Conservation (phyloP, 92 coral and sea anemone genomes). For the Phenganax marumi region DNA sequence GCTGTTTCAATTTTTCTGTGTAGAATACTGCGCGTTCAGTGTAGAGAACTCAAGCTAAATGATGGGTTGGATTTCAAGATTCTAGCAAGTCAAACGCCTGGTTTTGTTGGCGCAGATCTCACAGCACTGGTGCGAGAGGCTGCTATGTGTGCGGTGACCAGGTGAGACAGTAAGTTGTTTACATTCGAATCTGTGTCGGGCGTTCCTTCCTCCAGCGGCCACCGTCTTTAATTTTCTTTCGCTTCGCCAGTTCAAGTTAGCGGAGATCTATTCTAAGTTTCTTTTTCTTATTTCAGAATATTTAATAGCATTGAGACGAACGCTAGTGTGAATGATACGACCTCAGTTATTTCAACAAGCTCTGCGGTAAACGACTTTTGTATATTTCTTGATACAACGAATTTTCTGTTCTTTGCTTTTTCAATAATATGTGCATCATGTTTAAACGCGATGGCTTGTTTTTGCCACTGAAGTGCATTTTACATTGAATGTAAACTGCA, state of each 20-base stretch:
- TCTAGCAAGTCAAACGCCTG: conserved; percentile 83
- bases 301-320: conserved; percentile 14
- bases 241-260: not conserved
- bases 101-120: conserved; percentile 98
- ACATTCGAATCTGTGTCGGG: not conserved
- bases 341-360: not conserved
- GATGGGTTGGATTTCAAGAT: conserved; percentile 67
- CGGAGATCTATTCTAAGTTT: not conserved
- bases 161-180: conserved; percentile 49
- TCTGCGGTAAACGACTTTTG: not conserved
- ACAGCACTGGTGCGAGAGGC: conserved; percentile 95
- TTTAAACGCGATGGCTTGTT: not conserved
- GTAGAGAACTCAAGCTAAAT: conserved; percentile 70
- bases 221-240: not conserved
- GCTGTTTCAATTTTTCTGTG: not conserved
- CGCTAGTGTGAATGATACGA: not conserved
- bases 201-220: too few relatives aligned
- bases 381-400: too few relatives aligned
- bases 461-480: too few relatives aligned
- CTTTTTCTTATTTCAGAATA: conserved; percentile 20
- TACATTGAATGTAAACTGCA: too few relatives aligned
- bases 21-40: conserved; percentile 82
- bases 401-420: not conserved
- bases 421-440: not conserved
- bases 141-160: conserved; percentile 86